Conservation (phyloP, 2,888 invertebrate species). For the Empis livida region DNA sequence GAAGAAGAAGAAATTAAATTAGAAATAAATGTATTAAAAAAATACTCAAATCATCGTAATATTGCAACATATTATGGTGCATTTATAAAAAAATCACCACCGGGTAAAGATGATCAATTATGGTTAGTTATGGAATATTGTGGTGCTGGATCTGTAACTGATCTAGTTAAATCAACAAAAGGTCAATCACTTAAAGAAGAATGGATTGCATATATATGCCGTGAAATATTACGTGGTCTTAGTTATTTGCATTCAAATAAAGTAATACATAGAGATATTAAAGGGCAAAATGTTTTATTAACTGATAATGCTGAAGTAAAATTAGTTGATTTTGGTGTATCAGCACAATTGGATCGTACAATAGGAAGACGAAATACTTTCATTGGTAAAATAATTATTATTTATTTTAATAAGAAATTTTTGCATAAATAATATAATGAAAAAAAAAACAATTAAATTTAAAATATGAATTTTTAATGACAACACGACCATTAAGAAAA, state of each 20-base stretch:
- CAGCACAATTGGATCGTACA: conserved; percentile 96
- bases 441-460: too few species aligned
- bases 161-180: conserved; percentile 98
- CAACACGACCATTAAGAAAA: too few species aligned
- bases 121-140: conserved; percentile 99
- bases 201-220: conserved; percentile 99
- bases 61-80: conserved; percentile 99
- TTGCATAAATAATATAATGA: too few species aligned
- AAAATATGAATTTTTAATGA: too few species aligned
- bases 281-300: conserved; percentile 96
- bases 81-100: conserved; percentile 97
- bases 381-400: conserved; percentile 49
- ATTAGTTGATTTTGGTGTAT: conserved; percentile 98
- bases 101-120: conserved; percentile 97
- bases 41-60: conserved; percentile 97
- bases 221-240: conserved; percentile 89
- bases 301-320: conserved; percentile 99
- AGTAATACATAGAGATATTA: conserved; percentile 99
- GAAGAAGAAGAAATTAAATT: conserved; percentile 99
- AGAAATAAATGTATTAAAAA: conserved; percentile 99
- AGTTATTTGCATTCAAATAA: conserved; percentile 97
- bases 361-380: conserved; percentile 98
- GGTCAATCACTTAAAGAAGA: conserved; percentile 97
- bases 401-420: too few species aligned
- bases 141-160: conserved; percentile 97